Base-by-base conservation (phyloP, 2,888 invertebrate species). In the Bibio marci region DNA sequence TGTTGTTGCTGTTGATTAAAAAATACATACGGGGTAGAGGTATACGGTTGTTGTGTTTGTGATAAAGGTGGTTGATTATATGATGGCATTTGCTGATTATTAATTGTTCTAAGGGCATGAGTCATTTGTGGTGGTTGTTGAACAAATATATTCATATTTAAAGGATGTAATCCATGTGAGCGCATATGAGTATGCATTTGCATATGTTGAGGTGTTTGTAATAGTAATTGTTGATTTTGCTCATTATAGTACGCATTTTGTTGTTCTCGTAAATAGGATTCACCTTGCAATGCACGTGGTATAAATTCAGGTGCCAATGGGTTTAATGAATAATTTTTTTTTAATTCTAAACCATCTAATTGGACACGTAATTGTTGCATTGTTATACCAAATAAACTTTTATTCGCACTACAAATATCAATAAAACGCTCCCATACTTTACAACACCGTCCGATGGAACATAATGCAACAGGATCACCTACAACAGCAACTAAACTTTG, bases 401-500 rank as follows among this genome's bases (percentile, higher is more conserved):
- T 69, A 51, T 77, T 75, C 51, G 74, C 69, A 50, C 76, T 70
- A 51, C 80, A 80, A 38, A 73, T 73, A 50, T 76, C 73, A 44
- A 86, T 67, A 54, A 79, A 81, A 38, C 76, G 67, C 52, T 81
- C 80, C 86, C 86, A 86, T 0, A 82, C 71, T 60, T 79, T 77
- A 45, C 80, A 71, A 58, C 85, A 85, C 43, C 78, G 70, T 7
- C 86, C 86, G 36, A 83, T 70, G 0, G 83, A 78, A 50, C 83
- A 80, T 10, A 87, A 62, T 0, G 82, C 81, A 1, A 85, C 73
- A 0, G 86, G 85, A 62, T 87, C 86, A 1, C 86, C 86, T 2
- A 87, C 79, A 12, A 86, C 82, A 3, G 80, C 81, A 1, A 87
- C 82, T 35, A 85, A 59, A 48, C 80, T 80, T 59, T 82, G 82